These are phyloP conservation scores for Pheosia gnoma DNA, from an alignment of 2,888 invertebrate genomes.

Conservation along the genomic window DNA sequence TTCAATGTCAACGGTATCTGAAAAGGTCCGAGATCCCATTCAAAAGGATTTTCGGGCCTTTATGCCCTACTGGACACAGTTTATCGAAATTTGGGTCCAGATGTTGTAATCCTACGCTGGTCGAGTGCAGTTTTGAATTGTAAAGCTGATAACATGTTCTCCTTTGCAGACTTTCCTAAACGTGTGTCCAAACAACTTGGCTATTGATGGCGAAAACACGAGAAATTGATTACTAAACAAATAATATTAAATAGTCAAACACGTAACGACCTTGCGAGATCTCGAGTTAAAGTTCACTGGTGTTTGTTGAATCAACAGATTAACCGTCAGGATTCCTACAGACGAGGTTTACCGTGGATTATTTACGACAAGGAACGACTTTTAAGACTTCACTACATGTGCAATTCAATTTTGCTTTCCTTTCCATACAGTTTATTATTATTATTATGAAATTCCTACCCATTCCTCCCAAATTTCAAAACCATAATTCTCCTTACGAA, in stretches of 20 bases:
- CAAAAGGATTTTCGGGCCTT: conserved; percentile 40
- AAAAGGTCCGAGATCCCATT: conserved; percentile 58
- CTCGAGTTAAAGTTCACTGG: conserved; percentile 1
- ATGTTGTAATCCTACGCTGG: no score
- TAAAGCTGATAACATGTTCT: no score
- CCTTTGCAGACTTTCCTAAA: no score
- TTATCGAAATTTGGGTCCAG: neutral
- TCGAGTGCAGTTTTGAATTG: no score
- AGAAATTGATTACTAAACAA: neutral
- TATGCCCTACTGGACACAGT: neutral
- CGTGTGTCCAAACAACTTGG: neutral
- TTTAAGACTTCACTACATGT: no score
- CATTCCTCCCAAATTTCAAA: no score
- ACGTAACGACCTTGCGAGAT: conserved; percentile 3
- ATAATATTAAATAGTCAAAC: conserved; percentile 1
- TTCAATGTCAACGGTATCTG: conserved; percentile 68
- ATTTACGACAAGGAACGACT: neutral
- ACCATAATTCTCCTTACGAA: no score
- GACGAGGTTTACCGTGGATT: neutral
- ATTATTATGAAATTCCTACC: no score
- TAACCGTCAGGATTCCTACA: neutral
- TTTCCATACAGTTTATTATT: no score
- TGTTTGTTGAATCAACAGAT: neutral
- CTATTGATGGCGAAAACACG: neutral
- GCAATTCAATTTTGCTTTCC: no score